Conservation (phyloP, 2,888 invertebrate species). For the Rotaria socialis region DNA sequence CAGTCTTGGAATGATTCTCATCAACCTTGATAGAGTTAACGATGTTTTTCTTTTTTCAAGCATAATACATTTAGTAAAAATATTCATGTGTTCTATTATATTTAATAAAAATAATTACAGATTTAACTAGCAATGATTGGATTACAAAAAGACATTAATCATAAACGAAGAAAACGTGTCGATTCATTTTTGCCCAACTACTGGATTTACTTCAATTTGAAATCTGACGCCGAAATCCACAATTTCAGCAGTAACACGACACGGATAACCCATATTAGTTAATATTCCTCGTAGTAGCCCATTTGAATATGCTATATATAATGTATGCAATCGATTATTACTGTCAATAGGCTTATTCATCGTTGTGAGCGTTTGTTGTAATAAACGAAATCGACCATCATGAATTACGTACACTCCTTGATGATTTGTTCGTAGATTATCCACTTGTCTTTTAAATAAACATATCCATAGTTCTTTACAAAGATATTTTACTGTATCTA, state of each 20-base stretch:
- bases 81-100: no score
- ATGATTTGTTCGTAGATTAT: slow-evolving; percentile 92
- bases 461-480: slow-evolving; percentile 99
- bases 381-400: slow-evolving; percentile 85
- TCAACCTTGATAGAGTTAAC: no score
- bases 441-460: slow-evolving; percentile 93
- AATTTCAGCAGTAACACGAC: slow-evolving; percentile 71
- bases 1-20: no score
- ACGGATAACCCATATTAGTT: slow-evolving; percentile 84
- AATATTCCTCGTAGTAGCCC: slow-evolving; percentile 88
- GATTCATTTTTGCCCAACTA: neutral
- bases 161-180: no score
- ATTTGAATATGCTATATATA: slow-evolving; percentile 79
- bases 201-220: slow-evolving; percentile 1
- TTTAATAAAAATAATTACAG: no score
- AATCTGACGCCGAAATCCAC: neutral
- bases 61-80: no score
- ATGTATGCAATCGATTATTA: slow-evolving; percentile 47
- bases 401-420: slow-evolving; percentile 95
- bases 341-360: neutral
- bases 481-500: slow-evolving; percentile 94
- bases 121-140: no score
- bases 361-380: slow-evolving; percentile 66
- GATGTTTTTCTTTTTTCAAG: no score
- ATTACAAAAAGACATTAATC: no score